These are phyloP conservation scores for Prietella phreatophila DNA, from an alignment of 2,113 vertebrate genomes.

Conservation along the genomic window DNA sequence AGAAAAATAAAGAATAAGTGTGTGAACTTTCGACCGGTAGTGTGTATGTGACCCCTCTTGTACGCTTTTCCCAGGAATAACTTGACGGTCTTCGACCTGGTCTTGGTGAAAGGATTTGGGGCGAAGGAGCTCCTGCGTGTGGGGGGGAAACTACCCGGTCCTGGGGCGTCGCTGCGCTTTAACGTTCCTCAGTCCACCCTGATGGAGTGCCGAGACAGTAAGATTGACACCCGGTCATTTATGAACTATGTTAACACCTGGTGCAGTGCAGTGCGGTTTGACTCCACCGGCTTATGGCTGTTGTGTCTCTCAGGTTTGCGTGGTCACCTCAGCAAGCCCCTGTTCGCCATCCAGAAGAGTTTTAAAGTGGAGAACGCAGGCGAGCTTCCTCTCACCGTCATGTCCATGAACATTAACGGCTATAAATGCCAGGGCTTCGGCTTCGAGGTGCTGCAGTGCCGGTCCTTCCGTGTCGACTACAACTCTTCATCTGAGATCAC, in stretches of 20 bases:
- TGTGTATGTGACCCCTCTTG: not conserved
- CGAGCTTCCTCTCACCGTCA: conserved; percentile 87
- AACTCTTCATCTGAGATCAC: conserved; percentile 91
- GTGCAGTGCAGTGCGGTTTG: not conserved
- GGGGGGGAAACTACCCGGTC: conserved; percentile 87
- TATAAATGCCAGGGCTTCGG: conserved; percentile 96
- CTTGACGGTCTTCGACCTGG: conserved; percentile 87
- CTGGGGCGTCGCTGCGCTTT: conserved; percentile 87
- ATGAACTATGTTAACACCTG: not conserved
- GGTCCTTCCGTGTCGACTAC: conserved; percentile 81
- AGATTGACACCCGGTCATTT: conserved; percentile 55
- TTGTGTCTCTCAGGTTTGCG: conserved; percentile 76
- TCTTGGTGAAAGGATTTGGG: conserved; percentile 85
- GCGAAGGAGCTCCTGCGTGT: conserved; percentile 89
- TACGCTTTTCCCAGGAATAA: conserved; percentile 81
- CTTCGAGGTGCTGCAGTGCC: conserved; percentile 92
- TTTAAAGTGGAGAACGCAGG: conserved; percentile 97
- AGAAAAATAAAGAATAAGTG: too few relatives aligned
- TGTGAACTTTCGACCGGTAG: too few relatives aligned
- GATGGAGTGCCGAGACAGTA: conserved; percentile 94
- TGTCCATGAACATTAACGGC: conserved; percentile 95
- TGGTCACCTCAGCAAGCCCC: conserved; percentile 80
- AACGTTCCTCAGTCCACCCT: conserved; percentile 95
- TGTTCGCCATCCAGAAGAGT: conserved; percentile 86
- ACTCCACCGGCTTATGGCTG: not conserved